phyloP scores from a whole-genome alignment of 2,888 invertebrate genomes.

The Eilema griseolum region DNA sequence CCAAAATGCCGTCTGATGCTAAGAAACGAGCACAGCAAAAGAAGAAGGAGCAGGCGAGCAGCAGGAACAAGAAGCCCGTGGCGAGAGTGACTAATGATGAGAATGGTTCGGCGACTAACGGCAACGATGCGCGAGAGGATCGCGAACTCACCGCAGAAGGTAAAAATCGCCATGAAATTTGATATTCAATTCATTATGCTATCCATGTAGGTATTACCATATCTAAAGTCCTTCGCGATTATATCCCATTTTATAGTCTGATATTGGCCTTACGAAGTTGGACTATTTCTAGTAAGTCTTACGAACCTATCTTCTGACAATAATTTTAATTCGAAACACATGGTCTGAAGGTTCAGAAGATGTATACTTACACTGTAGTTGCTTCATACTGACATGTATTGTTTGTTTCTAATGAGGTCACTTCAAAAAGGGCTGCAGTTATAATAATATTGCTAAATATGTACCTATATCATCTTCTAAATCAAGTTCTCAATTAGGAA shows the following conservation, averaged over 20 bases:
- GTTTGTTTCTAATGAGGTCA: not conserved
- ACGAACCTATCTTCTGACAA: not conserved
- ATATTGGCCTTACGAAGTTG: not conserved
- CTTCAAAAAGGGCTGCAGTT: not conserved
- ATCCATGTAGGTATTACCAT: not conserved
- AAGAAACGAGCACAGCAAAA: constrained; percentile 99
- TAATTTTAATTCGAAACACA: not conserved
- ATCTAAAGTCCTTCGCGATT: not conserved
- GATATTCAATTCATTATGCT: constrained; percentile 34
- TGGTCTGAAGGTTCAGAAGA: not conserved
- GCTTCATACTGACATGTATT: not conserved
- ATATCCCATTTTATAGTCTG: not conserved
- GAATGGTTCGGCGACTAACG: constrained; percentile 84
- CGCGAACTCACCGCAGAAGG: constrained; percentile 91
- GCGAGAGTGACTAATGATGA: constrained; percentile 84
- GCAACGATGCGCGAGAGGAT: constrained; percentile 73
- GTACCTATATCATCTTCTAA: not conserved
- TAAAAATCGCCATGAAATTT: constrained; percentile 62
- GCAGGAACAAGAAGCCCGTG: constrained; percentile 87
- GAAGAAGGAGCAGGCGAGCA: constrained; percentile 97
- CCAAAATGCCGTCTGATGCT: constrained; percentile 98
- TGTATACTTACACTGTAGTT: not conserved
- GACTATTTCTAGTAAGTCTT: not conserved
- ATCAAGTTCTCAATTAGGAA: not conserved
- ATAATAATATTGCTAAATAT: not conserved